These are phyloP conservation scores for Plecotus auritus DNA, from an alignment of 2,113 vertebrate genomes.

Conservation along the genomic window DNA sequence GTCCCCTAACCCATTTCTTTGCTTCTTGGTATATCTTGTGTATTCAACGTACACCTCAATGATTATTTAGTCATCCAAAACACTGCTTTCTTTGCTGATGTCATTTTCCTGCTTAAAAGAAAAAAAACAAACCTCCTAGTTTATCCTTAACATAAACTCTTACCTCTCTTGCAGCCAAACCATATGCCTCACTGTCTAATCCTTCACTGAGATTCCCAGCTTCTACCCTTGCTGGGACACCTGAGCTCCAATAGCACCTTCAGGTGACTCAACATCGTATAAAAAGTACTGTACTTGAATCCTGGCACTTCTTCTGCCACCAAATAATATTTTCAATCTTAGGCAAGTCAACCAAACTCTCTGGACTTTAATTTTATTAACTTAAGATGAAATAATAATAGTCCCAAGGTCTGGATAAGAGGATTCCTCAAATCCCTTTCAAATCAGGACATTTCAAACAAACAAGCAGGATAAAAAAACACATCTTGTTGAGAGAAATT, in stretches of 20 bases:
- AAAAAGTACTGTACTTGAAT: not conserved
- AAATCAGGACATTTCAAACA: not conserved
- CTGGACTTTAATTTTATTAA: not conserved
- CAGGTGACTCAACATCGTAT: not conserved
- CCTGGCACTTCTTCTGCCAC: not conserved
- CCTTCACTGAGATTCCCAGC: not conserved
- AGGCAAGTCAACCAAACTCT: not conserved
- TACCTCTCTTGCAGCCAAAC: not conserved
- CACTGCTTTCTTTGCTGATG: not conserved
- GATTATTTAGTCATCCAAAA: not conserved
- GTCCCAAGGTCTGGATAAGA: not conserved
- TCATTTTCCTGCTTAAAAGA: not conserved
- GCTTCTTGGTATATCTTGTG: not conserved
- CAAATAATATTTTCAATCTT: not conserved
- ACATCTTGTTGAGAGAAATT: not conserved
- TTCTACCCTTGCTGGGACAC: rapidly evolving
- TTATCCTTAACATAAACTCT: not conserved
- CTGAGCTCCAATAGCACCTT: not conserved
- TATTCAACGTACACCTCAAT: not conserved
- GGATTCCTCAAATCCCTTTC: not conserved
- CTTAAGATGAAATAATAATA: not conserved
- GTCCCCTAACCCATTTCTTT: not conserved
- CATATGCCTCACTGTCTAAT: not conserved
- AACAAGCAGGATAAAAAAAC: too few species aligned
- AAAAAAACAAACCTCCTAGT: not conserved